Conservation (phyloP, 1,140 invertebrate species). For the Myzus persicae region DNA sequence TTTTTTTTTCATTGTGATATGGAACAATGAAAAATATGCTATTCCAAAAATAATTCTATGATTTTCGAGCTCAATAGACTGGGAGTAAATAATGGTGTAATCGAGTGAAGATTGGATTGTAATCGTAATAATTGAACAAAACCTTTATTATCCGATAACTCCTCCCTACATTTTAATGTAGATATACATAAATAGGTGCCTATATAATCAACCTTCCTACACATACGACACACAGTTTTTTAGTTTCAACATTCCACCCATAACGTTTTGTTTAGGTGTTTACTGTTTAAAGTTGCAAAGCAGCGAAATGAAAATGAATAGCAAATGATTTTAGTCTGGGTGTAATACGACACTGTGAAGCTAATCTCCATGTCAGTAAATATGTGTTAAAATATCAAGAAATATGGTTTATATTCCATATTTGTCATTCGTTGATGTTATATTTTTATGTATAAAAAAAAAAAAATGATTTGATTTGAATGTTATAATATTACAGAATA, state of each 20-base stretch:
- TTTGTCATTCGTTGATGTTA: neutral
- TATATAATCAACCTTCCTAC: neutral
- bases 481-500: neutral
- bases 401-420: neutral
- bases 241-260: neutral
- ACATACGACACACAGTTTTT: neutral
- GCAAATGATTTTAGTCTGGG: neutral
- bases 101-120: slow-evolving; percentile 21
- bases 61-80: neutral
- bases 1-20: slow-evolving; percentile 42
- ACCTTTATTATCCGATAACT: slow-evolving; percentile 5
- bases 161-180: neutral
- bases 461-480: neutral
- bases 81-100: slow-evolving; percentile 20
- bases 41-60: slow-evolving; percentile 44
- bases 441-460: neutral
- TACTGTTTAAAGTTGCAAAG: neutral
- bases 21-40: slow-evolving; percentile 46
- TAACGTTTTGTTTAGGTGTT: neutral
- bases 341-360: neutral
- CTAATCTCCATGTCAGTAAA: neutral
- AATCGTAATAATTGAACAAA: neutral
- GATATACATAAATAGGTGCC: neutral
- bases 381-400: neutral
- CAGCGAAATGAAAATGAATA: neutral